Evolutionary conservation across 2,113 vertebrate genomes (phyloP).

Genomic region (Psephotus haematonotus): DNA sequence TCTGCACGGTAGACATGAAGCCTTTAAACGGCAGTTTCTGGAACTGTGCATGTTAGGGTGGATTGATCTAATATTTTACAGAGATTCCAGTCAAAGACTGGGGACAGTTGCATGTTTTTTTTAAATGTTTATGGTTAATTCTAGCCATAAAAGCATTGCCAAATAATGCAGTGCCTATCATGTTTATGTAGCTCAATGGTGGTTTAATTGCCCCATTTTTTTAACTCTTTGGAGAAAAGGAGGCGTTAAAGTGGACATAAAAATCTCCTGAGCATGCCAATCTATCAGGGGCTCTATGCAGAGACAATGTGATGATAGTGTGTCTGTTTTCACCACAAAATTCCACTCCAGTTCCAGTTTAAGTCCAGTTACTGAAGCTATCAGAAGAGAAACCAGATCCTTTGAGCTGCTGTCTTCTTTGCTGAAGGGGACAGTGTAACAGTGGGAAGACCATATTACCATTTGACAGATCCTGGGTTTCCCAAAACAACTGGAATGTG

Average conservation of each 20-base stretch:
- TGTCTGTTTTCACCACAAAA: background rate
- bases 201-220: background rate
- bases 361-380: background rate
- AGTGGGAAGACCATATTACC: background rate
- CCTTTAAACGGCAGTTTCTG: background rate
- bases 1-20: rapidly evolving
- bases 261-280: background rate
- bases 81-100: background rate
- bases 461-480: background rate
- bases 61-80: background rate
- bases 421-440: background rate
- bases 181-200: background rate
- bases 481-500: background rate
- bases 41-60: background rate
- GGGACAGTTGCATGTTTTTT: background rate
- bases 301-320: background rate
- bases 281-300: background rate
- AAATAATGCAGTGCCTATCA: background rate
- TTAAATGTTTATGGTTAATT: background rate
- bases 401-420: background rate
- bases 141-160: background rate
- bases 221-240: background rate
- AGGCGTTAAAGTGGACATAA: background rate
- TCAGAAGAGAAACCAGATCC: background rate
- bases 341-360: background rate